Base-by-base conservation (phyloP, 2,888 invertebrate genomes). In the Steinernema scapterisci region DNA sequence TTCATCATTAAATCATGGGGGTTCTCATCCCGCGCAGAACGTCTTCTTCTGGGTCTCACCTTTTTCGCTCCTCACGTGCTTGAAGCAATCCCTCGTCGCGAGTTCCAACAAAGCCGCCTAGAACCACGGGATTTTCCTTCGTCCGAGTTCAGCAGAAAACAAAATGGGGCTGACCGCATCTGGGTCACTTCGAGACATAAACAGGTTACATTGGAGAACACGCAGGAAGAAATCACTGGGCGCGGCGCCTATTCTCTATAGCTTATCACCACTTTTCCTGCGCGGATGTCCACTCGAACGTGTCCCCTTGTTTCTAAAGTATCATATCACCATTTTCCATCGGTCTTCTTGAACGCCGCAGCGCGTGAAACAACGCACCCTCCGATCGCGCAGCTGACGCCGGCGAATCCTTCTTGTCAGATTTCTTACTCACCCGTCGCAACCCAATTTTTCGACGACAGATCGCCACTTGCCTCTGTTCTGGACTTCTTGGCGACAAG, bases 81-180 rank as follows among this genome's bases (percentile, higher is more conserved):
- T 48, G n/a, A 48, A 48, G 5, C 27, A 13, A 11, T 27, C 63
- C 27, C 63, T 19, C 21, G 7, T 52, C 21, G 19, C 52, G 11
- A 52, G 52, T 52, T 63, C 19, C 7, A 25, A 63, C 38, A 27
- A 25, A 25, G 63, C 27, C 63, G 27, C 9, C 23, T 63, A 19
- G 31, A 63, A 63, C 63, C 31, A 31, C 23, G 19, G 31, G 63
- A 27, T 63, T 63, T 63, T 63, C 63, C 19, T 9, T 27, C 63
- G 23, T 63, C 9, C 63, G 31, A 16, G 31, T 31, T 63, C 63
- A 25, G 63, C 27, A 63, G 63, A 31, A 54, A 63, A 63, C 63
- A 63, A 63, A 63, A 63, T 63, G 63, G 63, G 48, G 63, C 63
- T 63, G 63, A 63, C 63, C 63, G 63, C 63, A 63, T 63, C 63